phyloP scores from a whole-genome alignment of 2,888 invertebrate species.

The Caenorhabditis doughertyi region DNA sequence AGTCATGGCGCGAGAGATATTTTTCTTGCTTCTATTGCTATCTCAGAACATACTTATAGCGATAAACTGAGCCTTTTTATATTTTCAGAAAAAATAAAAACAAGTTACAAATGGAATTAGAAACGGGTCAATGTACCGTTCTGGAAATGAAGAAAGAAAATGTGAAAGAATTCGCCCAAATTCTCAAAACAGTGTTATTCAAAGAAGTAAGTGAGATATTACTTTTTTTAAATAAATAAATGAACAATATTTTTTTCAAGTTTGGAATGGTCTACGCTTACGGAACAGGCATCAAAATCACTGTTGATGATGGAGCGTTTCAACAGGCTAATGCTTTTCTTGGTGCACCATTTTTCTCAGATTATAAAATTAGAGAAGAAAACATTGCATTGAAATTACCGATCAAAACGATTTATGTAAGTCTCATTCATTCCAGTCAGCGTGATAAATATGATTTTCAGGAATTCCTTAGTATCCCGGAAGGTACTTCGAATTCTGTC shows the following conservation, averaged over 20 bases:
- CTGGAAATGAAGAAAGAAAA: conserved; percentile 66
- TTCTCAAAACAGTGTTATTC: conserved; percentile 60
- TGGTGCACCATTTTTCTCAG: conserved; percentile 55
- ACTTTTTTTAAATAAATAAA: background rate
- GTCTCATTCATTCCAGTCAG: background rate
- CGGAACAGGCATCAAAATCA: conserved; percentile 57
- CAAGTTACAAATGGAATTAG: conserved; percentile 32
- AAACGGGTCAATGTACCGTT: conserved; percentile 33
- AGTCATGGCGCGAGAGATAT: conserved; percentile 3
- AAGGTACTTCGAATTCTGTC: conserved; percentile 48
- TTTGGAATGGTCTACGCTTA: conserved; percentile 51
- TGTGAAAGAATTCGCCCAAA: conserved; percentile 58
- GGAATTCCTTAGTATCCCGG: conserved; percentile 65
- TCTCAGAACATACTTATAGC: no score
- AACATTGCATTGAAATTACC: conserved; percentile 48
- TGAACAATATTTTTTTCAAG: conserved; percentile 35
- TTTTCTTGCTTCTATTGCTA: background rate
- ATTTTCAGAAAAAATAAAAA: background rate
- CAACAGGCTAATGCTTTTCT: conserved; percentile 66
- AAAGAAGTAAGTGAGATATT: conserved; percentile 49
- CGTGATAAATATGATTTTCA: conserved; percentile 10
- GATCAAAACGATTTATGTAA: conserved; percentile 52
- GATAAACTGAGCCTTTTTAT: no score
- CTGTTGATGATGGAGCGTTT: conserved; percentile 62
- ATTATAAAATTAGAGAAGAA: conserved; percentile 55